phyloP scores from a whole-genome alignment of 2,888 invertebrate genomes.

The Clunio marinus region DNA sequence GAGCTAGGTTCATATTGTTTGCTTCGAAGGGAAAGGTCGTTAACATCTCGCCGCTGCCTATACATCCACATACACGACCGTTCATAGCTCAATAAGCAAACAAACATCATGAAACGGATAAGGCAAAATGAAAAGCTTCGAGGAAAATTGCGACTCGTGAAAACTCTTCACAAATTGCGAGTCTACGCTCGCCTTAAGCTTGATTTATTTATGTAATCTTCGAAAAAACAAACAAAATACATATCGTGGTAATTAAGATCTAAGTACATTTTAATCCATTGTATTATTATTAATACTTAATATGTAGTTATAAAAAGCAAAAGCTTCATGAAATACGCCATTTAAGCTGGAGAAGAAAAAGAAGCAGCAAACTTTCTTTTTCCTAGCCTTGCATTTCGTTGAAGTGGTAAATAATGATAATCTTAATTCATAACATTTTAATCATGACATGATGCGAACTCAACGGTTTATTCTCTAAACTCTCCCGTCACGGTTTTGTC shows the following conservation, averaged over 20 bases:
- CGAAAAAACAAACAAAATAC: not conserved
- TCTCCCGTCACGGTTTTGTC: not conserved
- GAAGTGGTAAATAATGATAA: not conserved
- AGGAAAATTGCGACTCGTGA: no score
- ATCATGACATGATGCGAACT: not conserved
- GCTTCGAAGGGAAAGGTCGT: not conserved
- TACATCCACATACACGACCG: no score
- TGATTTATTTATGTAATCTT: not conserved
- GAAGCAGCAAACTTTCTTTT: conserved; percentile 31
- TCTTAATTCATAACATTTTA: not conserved
- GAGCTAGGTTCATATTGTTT: conserved; percentile 34
- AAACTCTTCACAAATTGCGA: no score
- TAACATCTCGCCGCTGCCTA: not conserved
- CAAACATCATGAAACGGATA: no score
- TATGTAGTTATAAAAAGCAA: not conserved
- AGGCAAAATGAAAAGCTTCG: no score
- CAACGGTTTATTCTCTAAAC: not conserved
- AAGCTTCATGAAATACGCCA: no score
- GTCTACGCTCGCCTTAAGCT: no score
- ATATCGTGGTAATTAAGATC: conserved; percentile 29
- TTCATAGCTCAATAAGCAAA: no score
- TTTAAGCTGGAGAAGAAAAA: not conserved
- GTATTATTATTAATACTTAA: conserved; percentile 20
- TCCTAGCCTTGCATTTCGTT: not conserved
- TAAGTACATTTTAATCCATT: conserved; percentile 7